Conservation (phyloP, 2,888 invertebrate species). For the Cancer borealis region DNA sequence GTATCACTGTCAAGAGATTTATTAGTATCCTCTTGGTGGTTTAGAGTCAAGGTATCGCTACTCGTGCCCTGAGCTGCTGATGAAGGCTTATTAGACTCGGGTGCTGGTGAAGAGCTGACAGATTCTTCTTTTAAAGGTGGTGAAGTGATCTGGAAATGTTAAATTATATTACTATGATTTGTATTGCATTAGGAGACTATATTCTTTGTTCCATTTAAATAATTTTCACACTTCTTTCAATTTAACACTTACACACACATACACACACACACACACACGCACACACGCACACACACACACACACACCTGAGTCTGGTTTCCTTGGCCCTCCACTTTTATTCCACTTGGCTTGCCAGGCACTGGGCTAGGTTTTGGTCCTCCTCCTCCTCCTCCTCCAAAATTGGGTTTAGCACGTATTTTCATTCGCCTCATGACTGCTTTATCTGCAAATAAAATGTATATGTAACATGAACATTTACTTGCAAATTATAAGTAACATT, state of each 20-base stretch:
- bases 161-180: neutral
- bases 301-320: neutral
- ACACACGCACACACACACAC: neutral
- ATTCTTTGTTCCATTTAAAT: neutral
- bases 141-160: neutral
- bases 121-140: neutral
- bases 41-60: neutral
- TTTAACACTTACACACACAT: neutral
- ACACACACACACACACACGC: too few relatives aligned
- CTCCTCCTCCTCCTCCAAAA: slow-evolving; percentile 51
- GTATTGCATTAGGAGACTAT: too few relatives aligned
- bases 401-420: slow-evolving; percentile 72
- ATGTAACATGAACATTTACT: too few relatives aligned
- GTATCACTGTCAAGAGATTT: neutral
- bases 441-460: neutral
- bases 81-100: neutral
- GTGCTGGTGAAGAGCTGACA: neutral
- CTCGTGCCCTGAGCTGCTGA: neutral
- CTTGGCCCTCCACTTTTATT: neutral
- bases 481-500: too few relatives aligned
- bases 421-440: slow-evolving; percentile 65
- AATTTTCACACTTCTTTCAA: neutral
- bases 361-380: neutral
- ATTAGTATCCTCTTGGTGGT: neutral
- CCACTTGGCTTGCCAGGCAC: neutral